Base-by-base conservation (phyloP, 2,113 vertebrate species). In the Tapirus terrestris region DNA sequence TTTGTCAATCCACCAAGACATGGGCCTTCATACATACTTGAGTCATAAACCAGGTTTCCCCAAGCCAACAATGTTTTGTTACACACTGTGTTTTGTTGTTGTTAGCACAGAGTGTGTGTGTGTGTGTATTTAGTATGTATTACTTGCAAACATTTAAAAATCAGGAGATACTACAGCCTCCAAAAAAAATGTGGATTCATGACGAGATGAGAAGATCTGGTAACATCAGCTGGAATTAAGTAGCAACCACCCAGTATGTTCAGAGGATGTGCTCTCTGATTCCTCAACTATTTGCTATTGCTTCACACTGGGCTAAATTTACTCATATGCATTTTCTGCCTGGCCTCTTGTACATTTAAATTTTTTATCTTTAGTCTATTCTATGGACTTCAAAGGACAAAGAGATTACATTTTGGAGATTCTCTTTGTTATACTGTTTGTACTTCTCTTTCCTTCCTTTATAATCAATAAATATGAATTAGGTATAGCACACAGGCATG, bases 351-450 rank as follows among this genome's bases (percentile, higher is more conserved):
- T 0, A 70, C 5, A 75, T 31, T 67, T 93, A 68, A 20, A 39
- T 48, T 91, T 72, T 82, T 91, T 60, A n/a, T 39, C 86, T 94
- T 76, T 90, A 51, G 79, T n/a, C 33, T 88, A 75, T 39, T 86
- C 53, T 56, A 68, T 33, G 13, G 72, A 92, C 21, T 79, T 96
- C 58, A 81, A 92, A 93, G 10, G 36, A 95, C 27, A 89, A 81
- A 36, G 18, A 75, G 18, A 21, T 27, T 84, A 1, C 39, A 53
- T 68, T 96, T 79, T 86, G n/a, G n/a, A 61, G 14, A 85, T 83
- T 89, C 11, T 70, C 36, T 89, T 72, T 95, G 77, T 67, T 96
- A 43, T 75, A 70, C n/a, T 87, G 45, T 70, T 56, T 70, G 13
- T 61, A 83, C 16, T 67, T 29, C 33, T 95, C 61, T 83, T 76